Base-by-base conservation (phyloP, 1,140 invertebrate species). In the Trinorchestia longiramus region DNA sequence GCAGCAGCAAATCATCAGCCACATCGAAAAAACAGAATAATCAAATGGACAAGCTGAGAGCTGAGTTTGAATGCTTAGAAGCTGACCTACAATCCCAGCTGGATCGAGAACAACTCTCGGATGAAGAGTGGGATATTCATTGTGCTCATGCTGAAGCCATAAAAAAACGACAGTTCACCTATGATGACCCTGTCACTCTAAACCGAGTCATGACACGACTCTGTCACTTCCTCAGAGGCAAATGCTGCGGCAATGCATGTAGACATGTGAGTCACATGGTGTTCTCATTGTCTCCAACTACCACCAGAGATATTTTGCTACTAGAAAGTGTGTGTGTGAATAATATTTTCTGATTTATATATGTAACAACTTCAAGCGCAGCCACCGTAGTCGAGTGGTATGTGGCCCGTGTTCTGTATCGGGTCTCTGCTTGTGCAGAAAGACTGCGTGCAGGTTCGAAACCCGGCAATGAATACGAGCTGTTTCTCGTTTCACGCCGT, bases 171-270 rank as follows among this genome's bases (percentile, higher is more conserved):
- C 97, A 97, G 95, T 97, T 97, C 95, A 97, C 97, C 44, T 97
- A 97, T 95, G 96, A 97, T 92, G 97, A 97, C 96, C 97, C 97
- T 28, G 43, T 96, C 96, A 96, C 96, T 94, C 87, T 97, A 95
- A 88, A 96, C 45, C 96, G 96, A 92, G 96, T 97, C 90, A 95
- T 97, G 96, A 97, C 97, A 23, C 95, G 97, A 96, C 91, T 97
- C 57, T 95, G 97, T 43, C 97, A 97, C 96, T 97, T 97, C 92
- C 96, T 97, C n/a, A 96, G 97, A 62, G 97, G 97, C 57, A 96
- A 95, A 43, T 97, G 97, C 96, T 97, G 97, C 96, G 97, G 97
- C 77, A 97, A 97, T 95, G 97, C 97, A 47, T 97, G 97, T 95
- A 95, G 97, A 57, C 96, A 97, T 96, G 97, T 97, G 96, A 97